phyloP scores from a whole-genome alignment of 1,140 invertebrate species.

The Drosophila busckii region DNA sequence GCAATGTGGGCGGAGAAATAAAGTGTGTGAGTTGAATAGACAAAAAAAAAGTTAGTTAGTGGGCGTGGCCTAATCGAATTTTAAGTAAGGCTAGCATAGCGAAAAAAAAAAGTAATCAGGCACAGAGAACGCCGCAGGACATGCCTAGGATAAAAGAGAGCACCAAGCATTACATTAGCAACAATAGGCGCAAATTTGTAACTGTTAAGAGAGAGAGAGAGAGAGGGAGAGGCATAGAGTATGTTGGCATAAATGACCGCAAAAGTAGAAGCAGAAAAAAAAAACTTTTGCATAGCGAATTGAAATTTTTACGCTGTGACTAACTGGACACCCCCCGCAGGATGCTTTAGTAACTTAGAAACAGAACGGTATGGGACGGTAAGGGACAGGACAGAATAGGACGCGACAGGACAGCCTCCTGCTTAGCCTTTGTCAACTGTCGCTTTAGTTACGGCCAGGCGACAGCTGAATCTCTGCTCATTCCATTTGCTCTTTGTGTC shows the following conservation, averaged over 20 bases:
- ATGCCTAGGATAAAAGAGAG: slow-evolving; percentile 44
- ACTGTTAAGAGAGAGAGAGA: slow-evolving; percentile 41
- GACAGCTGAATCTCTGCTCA: slow-evolving; percentile 46
- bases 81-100: slow-evolving; percentile 73
- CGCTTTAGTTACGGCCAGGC: slow-evolving; percentile 53
- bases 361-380: neutral
- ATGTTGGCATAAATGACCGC: slow-evolving; percentile 58
- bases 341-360: neutral
- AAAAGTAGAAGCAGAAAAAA: too few species aligned
- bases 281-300: slow-evolving; percentile 68
- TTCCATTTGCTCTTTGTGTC: slow-evolving; percentile 20
- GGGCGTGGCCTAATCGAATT: slow-evolving; percentile 72
- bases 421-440: slow-evolving; percentile 74
- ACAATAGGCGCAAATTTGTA: slow-evolving; percentile 75
- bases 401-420: too few species aligned
- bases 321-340: slow-evolving; percentile 42
- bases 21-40: slow-evolving; percentile 6
- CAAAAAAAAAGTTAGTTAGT: slow-evolving; percentile 65
- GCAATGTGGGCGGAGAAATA: neutral
- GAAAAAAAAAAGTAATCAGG: slow-evolving; percentile 75
- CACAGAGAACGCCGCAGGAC: slow-evolving; percentile 48
- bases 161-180: slow-evolving; percentile 42
- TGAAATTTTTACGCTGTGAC: slow-evolving; percentile 69
- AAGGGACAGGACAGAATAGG: slow-evolving; percentile 18
- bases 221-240: slow-evolving; percentile 1